A percentile compares a stretch with the other conserved stretches of the same genome.
Evolutionary conservation across 1,140 invertebrate genomes (phyloP).

Genomic region (Lepidurus packardi): DNA sequence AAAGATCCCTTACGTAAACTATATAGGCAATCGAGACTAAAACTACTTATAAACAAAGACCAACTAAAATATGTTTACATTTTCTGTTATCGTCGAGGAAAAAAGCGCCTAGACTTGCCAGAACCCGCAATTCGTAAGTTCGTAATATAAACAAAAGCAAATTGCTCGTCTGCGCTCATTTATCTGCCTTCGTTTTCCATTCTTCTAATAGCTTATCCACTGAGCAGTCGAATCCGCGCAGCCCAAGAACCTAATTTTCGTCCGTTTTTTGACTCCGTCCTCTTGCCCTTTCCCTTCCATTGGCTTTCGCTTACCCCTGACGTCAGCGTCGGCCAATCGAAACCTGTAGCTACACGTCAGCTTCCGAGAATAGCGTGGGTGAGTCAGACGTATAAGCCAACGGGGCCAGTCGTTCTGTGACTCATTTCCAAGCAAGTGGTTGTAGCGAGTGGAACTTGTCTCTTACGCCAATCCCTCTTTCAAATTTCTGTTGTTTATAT

Average conservation of each 20-base stretch:
- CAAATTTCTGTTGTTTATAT: conserved; percentile 22
- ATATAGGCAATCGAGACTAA: too few relatives aligned
- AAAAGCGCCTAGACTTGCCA: too few relatives aligned
- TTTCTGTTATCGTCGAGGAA: too few relatives aligned
- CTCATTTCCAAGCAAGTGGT: conserved; percentile 35
- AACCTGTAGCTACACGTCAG: conserved; percentile 45
- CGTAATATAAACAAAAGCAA: too few relatives aligned
- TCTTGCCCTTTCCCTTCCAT: not conserved
- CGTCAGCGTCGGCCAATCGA: conserved; percentile 48
- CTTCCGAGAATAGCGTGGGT: conserved; percentile 33
- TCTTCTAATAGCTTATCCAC: not conserved
- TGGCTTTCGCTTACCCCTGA: conserved; percentile 38
- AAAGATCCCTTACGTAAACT: too few relatives aligned
- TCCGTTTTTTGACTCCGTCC: not conserved
- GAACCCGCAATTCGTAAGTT: too few relatives aligned
- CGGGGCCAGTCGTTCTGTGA: conserved; percentile 34
- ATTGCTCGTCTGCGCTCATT: not conserved
- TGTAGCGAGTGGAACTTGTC: conserved; percentile 31
- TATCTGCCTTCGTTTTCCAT: not conserved
- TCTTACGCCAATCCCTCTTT: not conserved
- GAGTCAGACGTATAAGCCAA: conserved; percentile 36
- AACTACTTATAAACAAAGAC: too few relatives aligned
- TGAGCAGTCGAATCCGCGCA: not conserved
- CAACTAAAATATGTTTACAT: too few relatives aligned
- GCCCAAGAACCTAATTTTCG: not conserved